phyloP scores from a whole-genome alignment of 2,888 invertebrate genomes.

The Melinaea marsaeus region DNA sequence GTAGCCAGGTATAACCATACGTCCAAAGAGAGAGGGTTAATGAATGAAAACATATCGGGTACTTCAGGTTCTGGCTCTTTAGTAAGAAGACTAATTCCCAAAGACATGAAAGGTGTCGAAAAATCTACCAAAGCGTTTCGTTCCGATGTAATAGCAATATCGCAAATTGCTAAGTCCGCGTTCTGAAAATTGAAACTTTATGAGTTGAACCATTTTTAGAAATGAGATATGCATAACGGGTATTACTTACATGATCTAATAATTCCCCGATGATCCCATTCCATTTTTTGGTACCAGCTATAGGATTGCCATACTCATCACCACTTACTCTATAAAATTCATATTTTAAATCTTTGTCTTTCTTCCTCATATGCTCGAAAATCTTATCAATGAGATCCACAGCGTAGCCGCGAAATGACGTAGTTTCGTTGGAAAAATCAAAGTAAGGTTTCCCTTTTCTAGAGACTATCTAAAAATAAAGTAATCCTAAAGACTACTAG shows the following conservation, averaged over 20 bases:
- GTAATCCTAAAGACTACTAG: too few species aligned
- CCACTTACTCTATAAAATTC: slow-evolving; percentile 82
- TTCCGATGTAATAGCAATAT: slow-evolving; percentile 94
- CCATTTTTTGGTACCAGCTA: slow-evolving; percentile 84
- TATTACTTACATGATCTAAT: slow-evolving; percentile 81
- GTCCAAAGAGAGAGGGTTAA: slow-evolving; percentile 88
- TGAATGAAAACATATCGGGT: slow-evolving; percentile 92
- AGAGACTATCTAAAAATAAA: slow-evolving; percentile 75
- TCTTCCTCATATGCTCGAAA: slow-evolving; percentile 53
- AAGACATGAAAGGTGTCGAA: slow-evolving; percentile 97
- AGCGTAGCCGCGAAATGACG: slow-evolving; percentile 87
- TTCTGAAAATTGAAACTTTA: slow-evolving; percentile 76
- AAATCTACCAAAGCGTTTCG: slow-evolving; percentile 93
- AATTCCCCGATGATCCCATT: slow-evolving; percentile 85
- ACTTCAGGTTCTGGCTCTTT: slow-evolving; percentile 85
- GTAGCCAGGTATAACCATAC: slow-evolving; percentile 94
- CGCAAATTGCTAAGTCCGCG: slow-evolving; percentile 95
- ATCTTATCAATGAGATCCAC: slow-evolving; percentile 91
- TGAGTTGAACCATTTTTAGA: not conserved
- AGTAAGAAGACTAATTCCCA: slow-evolving; percentile 92
- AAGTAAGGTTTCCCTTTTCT: slow-evolving; percentile 56
- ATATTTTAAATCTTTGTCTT: slow-evolving; percentile 71
- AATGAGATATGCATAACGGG: not conserved
- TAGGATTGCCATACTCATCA: slow-evolving; percentile 81
- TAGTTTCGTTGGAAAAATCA: slow-evolving; percentile 44